phyloP scores from a whole-genome alignment of 2,888 invertebrate genomes.

The Caenorhabditis becei region DNA sequence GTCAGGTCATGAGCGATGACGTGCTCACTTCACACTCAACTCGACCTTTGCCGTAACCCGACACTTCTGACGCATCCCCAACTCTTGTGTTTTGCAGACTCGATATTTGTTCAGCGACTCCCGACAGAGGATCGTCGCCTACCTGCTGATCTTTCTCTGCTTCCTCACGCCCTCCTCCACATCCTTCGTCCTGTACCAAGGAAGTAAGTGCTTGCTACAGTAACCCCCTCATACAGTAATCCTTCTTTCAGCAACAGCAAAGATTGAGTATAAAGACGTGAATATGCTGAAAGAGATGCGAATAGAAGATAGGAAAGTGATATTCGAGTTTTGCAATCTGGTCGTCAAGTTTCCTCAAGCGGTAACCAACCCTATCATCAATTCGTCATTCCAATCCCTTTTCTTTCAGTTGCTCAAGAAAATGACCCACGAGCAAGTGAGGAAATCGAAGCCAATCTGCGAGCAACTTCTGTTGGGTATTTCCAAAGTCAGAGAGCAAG shows the following conservation, averaged over 20 bases:
- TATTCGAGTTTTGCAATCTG: constrained; percentile 57
- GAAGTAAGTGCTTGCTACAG: constrained; percentile 46
- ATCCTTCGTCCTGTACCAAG: constrained; percentile 58
- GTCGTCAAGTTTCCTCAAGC: constrained; percentile 52
- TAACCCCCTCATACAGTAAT: not conserved
- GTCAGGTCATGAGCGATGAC: constrained; percentile 45
- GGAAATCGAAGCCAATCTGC: constrained; percentile 57
- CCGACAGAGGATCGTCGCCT: constrained; percentile 60
- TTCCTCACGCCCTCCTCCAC: constrained; percentile 53
- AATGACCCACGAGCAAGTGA: constrained; percentile 58
- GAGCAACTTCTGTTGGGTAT: constrained; percentile 53
- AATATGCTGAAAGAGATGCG: constrained; percentile 56
- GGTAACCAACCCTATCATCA: constrained; percentile 19
- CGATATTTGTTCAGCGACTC: constrained; percentile 66
- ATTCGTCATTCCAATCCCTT: not conserved
- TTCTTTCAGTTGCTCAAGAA: constrained; percentile 42
- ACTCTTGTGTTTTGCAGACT: constrained; percentile 47
- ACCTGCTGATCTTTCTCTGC: constrained; percentile 57
- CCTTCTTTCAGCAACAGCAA: constrained; percentile 53
- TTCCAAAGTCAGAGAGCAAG: constrained; percentile 53
- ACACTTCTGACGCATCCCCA: constrained; percentile 29
- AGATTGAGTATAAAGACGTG: constrained; percentile 54
- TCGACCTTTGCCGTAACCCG: constrained; percentile 34
- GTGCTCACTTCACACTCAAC: constrained; percentile 7
- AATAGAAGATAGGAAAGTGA: constrained; percentile 55